phyloP scores from a whole-genome alignment of 2,797 vertebrate genomes.

The Oryzias sinensis region DNA sequence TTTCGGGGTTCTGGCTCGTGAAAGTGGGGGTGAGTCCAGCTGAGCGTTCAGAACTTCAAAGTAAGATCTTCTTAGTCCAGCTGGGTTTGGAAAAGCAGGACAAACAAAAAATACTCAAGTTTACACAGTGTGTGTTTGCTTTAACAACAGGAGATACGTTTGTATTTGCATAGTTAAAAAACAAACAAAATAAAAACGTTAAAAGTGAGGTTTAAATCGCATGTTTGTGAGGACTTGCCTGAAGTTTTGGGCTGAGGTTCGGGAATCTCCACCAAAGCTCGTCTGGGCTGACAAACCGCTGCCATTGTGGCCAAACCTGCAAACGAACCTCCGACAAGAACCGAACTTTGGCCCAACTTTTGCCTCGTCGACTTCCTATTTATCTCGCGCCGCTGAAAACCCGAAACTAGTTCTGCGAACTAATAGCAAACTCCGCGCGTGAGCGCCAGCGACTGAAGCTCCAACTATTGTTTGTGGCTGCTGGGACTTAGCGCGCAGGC shows the following conservation, averaged over 20 bases:
- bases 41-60: slow-evolving; percentile 68
- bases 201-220: too few relatives aligned
- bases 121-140: too few relatives aligned
- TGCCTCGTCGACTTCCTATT: slow-evolving; percentile 10
- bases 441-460: background rate
- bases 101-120: too few relatives aligned
- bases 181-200: too few relatives aligned
- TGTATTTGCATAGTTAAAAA: background rate
- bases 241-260: slow-evolving; percentile 77
- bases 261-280: slow-evolving; percentile 73
- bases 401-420: too few relatives aligned
- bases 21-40: slow-evolving; percentile 33
- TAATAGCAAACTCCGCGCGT: background rate
- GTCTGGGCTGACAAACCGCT: slow-evolving; percentile 63
- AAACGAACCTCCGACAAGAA: slow-evolving; percentile 42
- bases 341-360: slow-evolving; percentile 51
- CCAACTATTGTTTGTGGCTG: slow-evolving; percentile 7
- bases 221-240: slow-evolving; percentile 44
- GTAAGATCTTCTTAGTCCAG: slow-evolving; percentile 73
- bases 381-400: rapidly evolving
- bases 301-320: slow-evolving; percentile 48
- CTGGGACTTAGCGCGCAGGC: slow-evolving; percentile 62
- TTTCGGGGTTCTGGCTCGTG: slow-evolving; percentile 35
- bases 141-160: too few relatives aligned
- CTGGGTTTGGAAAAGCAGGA: slow-evolving; percentile 25